Evolutionary conservation across 1,140 invertebrate species (phyloP), one percentile per base, ranked within the genome.

Genomic region (Drusus annulatus): DNA sequence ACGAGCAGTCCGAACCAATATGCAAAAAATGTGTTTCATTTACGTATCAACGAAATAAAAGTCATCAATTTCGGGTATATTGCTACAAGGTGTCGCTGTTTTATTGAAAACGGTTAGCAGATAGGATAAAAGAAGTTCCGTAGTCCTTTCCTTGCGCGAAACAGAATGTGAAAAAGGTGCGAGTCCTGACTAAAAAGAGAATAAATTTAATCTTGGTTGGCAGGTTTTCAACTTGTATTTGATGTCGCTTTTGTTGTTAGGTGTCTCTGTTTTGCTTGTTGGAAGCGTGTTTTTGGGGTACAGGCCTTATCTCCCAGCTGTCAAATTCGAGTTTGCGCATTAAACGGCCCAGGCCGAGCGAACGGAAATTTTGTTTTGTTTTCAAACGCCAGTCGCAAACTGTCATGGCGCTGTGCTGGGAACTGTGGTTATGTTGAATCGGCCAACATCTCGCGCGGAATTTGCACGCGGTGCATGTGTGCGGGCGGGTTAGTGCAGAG

Each of bases 301-400:
- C 62, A 28, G 25, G 16, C 28, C 23, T 28, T 65, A 25, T 16
- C 62, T 21, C 21, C 62, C 68, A 76, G 54, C 74, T 76, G 74
- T 76, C 74, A 76, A 62, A 60, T n/a, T 17, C 21, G 74, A 23
- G 52, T 36, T 25, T 60, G 74, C 74, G 74, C 74, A 56, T 3
- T 36, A 17, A 25, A 56, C 56, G 21, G 25, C 74, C 74, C 74
- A 76, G 54, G 52, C n/a, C 54, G 21, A 36, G 52, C 52, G 56
- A 60, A 76, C 52, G n/a, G 36, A 58, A 54, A 60, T 60, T 76
- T 45, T 76, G 74, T 76, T 76, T 76, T 76, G 74, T 76, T 76
- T 76, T 76, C 56, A 62, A 36, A 76, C 74, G 56, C 56, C 52
- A 56, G 71, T 54, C 71, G 71, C 50, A 19, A 74, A 23, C 71